These are phyloP conservation scores for Diarsia dahlii DNA, from an alignment of 2,888 invertebrate genomes.

Conservation along the genomic window DNA sequence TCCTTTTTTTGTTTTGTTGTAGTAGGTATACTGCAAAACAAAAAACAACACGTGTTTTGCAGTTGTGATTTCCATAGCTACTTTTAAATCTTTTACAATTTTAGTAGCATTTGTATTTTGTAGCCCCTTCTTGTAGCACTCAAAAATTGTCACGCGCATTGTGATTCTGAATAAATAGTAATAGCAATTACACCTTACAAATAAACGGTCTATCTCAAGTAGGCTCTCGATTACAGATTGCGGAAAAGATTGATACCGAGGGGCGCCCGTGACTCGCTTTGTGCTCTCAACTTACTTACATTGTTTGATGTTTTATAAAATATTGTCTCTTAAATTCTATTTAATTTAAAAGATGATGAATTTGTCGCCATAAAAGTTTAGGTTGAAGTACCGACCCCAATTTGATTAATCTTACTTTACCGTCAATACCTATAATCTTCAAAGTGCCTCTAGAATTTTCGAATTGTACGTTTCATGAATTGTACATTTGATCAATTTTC, in stretches of 20 bases:
- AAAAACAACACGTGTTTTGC: neutral
- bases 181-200: neutral
- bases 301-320: neutral
- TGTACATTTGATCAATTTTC: constrained; percentile 23
- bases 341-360: neutral
- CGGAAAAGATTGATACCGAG: neutral
- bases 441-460: neutral
- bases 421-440: neutral
- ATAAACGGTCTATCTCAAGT: neutral
- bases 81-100: neutral
- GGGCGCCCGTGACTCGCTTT: neutral
- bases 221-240: neutral
- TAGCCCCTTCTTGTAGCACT: neutral
- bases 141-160: neutral
- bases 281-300: neutral
- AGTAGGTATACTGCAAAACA: no score
- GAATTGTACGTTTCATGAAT: constrained; percentile 32
- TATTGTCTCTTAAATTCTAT: neutral
- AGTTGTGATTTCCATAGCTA: neutral
- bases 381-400: neutral
- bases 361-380: neutral
- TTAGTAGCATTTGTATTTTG: constrained; percentile 5
- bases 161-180: neutral
- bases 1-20: neutral
- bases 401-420: neutral